Evolutionary conservation across 2,113 vertebrate species (phyloP), one percentile per base, ranked within the genome.

Genomic region (Ictalurus punctatus): DNA sequence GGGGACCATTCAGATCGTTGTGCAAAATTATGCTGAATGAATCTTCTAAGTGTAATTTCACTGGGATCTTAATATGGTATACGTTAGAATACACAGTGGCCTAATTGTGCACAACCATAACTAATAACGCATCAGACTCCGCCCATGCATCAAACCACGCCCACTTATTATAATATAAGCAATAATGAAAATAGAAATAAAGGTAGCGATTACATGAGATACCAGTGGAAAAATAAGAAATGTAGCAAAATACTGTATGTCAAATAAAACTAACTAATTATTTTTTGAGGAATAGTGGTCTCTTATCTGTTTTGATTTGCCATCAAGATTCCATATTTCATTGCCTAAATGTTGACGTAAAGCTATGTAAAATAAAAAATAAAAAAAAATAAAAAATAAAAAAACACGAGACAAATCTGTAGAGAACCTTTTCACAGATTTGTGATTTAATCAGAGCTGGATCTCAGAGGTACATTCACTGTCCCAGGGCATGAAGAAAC

Each of bases 381-480:
- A 34, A 34, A 34, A 34, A 0, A 74, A 16, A 12, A 3, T n/a
- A 16, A 13, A 1, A 52, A 30, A 30, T 6, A 0, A 82, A 37
- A 40, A 5, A 59, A 5, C 17, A 30, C 3, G 27, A 56, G 16
- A 6, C 8, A 23, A 21, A 44, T 44, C 30, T 63, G 8, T 6
- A 6, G 58, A 19, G 3, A 78, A 27, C 10, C 30, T 44, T 71
- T 61, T 76, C 71, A 27, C 82, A 34, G 5, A 58, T n/a, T 10
- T 44, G 23, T 5, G 61, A 21, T 86, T 79, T 63, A 90, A 48
- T 89, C 89, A 82, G 37, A 83, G 44, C 27, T 65, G 78, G 2
- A 86, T 44, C 80, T 76, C 34, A 7, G n/a, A 25, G 73, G 4
- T 40, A 16, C 37, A 61, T 84, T 87, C 73, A 58, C 65, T 80